Evolutionary conservation across 2,888 invertebrate genomes (phyloP).

Genomic region (Drosophila subsilvestris): DNA sequence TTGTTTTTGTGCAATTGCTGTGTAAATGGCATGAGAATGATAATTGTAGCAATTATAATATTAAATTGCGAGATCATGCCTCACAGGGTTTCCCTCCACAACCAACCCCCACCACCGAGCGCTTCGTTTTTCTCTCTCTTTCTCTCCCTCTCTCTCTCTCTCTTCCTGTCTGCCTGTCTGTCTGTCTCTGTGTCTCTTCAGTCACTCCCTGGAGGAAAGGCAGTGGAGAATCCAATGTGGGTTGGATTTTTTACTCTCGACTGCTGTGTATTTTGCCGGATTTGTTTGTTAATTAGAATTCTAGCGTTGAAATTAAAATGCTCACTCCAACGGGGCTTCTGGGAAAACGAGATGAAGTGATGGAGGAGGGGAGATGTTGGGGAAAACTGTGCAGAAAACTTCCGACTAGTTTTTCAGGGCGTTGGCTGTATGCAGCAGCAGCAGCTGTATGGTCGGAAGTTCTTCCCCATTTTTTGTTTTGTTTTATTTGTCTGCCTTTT

Average conservation of each 20-base stretch:
- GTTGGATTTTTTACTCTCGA: constrained; percentile 41
- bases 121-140: constrained; percentile 38
- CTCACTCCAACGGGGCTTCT: constrained; percentile 39
- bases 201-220: constrained; percentile 36
- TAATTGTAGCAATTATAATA: constrained; percentile 84
- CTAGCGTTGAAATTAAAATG: constrained; percentile 82
- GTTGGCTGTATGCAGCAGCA: constrained; percentile 25
- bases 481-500: constrained; percentile 53
- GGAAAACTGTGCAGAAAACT: constrained; percentile 4
- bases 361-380: background rate
- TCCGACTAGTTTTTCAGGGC: constrained; percentile 46
- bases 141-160: constrained; percentile 11
- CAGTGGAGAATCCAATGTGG: constrained; percentile 17
- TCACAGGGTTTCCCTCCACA: constrained; percentile 69
- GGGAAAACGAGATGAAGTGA: background rate
- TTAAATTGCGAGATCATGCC: constrained; percentile 84
- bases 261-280: constrained; percentile 75
- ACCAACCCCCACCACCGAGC: background rate
- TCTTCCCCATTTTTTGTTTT: constrained; percentile 31
- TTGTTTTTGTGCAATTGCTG: constrained; percentile 77
- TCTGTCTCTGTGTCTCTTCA: constrained; percentile 10
- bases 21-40: constrained; percentile 82
- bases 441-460: constrained; percentile 25
- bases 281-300: constrained; percentile 84
- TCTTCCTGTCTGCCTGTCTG: constrained; percentile 6